These are phyloP conservation scores for Cephonodes hylas DNA, from an alignment of 2,888 invertebrate genomes.

Conservation along the genomic window DNA sequence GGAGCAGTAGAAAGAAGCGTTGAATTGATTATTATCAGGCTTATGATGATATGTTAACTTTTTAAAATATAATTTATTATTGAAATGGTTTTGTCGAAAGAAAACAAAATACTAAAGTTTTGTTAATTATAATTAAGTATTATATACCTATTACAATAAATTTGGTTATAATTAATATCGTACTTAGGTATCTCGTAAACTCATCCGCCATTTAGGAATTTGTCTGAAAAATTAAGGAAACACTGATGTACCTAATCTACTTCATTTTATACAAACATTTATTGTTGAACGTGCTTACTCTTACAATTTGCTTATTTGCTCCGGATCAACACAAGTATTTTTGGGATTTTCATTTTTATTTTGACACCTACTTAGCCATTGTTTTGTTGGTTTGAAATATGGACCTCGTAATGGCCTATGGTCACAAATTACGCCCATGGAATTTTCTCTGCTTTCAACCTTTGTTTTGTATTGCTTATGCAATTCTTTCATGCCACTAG, in stretches of 20 bases:
- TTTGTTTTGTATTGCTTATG: background rate
- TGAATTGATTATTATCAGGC: no score
- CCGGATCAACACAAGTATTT: constrained; percentile 30
- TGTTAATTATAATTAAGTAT: no score
- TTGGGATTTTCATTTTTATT: constrained; percentile 13
- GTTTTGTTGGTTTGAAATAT: constrained; percentile 47
- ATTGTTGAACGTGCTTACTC: constrained; percentile 21
- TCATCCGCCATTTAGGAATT: constrained; percentile 46
- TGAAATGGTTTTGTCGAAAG: no score
- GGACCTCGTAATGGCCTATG: background rate
- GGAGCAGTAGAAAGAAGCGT: no score
- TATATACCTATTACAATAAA: background rate
- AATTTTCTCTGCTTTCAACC: background rate
- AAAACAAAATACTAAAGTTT: no score
- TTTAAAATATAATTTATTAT: no score
- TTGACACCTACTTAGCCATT: constrained; percentile 49
- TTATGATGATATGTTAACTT: no score
- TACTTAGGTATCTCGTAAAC: constrained; percentile 22
- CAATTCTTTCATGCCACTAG: background rate
- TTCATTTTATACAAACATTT: background rate
- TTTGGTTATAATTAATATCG: background rate
- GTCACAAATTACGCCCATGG: background rate
- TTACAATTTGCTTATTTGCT: constrained; percentile 55
- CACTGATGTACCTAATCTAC: background rate
- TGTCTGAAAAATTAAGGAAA: constrained; percentile 37